phyloP scores from a whole-genome alignment of 2,888 invertebrate genomes.

The Hirtodrosophila cameraria region DNA sequence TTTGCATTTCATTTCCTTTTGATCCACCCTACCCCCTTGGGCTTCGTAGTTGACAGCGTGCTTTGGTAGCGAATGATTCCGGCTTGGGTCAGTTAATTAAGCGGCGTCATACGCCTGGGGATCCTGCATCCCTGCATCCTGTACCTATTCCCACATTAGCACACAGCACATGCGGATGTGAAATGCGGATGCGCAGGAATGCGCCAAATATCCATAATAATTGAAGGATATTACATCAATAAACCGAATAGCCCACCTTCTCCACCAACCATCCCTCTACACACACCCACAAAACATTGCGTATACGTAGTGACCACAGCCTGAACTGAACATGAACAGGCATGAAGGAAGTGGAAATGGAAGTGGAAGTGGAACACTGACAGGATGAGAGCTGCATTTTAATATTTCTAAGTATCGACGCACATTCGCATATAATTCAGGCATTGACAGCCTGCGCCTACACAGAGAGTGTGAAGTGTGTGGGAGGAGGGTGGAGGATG shows the following conservation, averaged over 20 bases:
- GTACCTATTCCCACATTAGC: constrained; percentile 55
- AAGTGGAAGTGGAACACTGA: neutral
- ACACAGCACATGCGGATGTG: constrained; percentile 12
- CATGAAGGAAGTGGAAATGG: neutral
- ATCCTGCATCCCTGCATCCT: neutral
- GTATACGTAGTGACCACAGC: constrained; percentile 32
- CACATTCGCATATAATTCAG: constrained; percentile 81
- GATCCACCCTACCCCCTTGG: constrained; percentile 27
- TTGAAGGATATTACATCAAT: constrained; percentile 83
- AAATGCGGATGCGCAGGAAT: constrained; percentile 64
- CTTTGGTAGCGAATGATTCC: constrained; percentile 20
- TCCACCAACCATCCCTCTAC: neutral
- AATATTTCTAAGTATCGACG: constrained; percentile 77
- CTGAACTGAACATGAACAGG: too few relatives aligned
- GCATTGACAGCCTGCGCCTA: constrained; percentile 74
- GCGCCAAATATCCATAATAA: constrained; percentile 82
- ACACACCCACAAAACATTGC: constrained; percentile 7
- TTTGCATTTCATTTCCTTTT: constrained; percentile 78
- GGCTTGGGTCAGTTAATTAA: constrained; percentile 73
- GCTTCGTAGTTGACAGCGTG: constrained; percentile 53
- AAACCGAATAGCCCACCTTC: constrained; percentile 59
- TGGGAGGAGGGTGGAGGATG: constrained; percentile 1
- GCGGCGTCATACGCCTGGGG: constrained; percentile 42
- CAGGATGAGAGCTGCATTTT: constrained; percentile 74
- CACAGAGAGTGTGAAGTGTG: constrained; percentile 44